Conservation (phyloP, 2,888 invertebrate species). For the Corbicula japonica region DNA sequence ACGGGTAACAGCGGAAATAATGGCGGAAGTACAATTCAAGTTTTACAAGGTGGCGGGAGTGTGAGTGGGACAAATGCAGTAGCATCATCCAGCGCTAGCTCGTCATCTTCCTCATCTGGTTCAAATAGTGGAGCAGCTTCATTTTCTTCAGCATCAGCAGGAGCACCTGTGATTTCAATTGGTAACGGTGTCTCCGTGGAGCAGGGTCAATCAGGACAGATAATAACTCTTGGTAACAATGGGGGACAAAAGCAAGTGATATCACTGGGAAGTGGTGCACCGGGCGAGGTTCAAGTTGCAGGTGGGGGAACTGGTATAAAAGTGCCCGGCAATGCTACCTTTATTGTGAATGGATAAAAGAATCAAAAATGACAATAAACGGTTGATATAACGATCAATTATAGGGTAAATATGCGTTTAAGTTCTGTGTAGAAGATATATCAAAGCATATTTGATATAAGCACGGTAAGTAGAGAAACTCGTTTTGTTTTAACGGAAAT, state of each 20-base stretch:
- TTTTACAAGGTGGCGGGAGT: background rate
- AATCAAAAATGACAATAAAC: no score
- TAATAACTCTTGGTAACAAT: conserved; percentile 24
- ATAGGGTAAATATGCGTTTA: no score
- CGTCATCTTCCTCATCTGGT: conserved; percentile 1
- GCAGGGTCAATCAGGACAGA: conserved; percentile 6
- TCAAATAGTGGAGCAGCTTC: conserved; percentile 7
- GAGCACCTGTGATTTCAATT: background rate
- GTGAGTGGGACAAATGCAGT: background rate
- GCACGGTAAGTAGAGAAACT: no score
- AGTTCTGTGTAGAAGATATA: no score
- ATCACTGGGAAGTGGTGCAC: conserved; percentile 9
- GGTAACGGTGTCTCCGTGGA: conserved; percentile 28
- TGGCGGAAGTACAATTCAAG: background rate
- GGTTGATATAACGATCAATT: no score
- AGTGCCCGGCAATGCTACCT: conserved; percentile 54
- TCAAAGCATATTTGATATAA: no score
- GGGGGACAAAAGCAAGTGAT: conserved; percentile 23
- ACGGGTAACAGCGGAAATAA: background rate
- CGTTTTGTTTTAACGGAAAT: no score
- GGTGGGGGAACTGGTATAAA: conserved; percentile 17
- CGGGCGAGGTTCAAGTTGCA: conserved; percentile 13
- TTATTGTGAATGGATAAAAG: conserved; percentile 44
- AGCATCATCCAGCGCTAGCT: background rate
- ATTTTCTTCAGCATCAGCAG: background rate